Evolutionary conservation across 64 coral and sea anemone genomes (phyloP).

Genomic region (Actinia equina): DNA sequence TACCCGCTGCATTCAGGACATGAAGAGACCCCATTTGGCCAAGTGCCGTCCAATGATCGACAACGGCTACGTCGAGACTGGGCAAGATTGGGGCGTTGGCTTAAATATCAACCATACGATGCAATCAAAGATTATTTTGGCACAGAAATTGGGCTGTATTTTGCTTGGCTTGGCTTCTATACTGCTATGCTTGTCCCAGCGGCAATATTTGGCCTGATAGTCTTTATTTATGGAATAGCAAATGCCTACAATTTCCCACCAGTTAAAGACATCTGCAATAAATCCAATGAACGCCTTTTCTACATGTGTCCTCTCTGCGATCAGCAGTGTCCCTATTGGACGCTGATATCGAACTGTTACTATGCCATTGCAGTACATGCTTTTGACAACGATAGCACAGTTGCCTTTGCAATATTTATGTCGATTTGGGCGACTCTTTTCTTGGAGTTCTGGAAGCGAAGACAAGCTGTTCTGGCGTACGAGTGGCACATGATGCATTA

Average conservation of each 20-base stretch:
- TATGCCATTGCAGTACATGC: constrained; percentile 65
- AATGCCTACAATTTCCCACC: constrained; percentile 60
- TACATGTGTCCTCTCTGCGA: constrained; percentile 99
- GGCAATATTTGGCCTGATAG: constrained; percentile 79
- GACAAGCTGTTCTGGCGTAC: constrained; percentile 88
- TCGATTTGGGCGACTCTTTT: constrained; percentile 96
- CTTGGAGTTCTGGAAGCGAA: constrained; percentile 95
- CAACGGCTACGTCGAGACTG: constrained; percentile 76
- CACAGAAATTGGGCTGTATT: constrained; percentile 88
- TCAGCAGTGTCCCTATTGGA: constrained; percentile 86
- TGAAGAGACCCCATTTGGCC: constrained; percentile 41
- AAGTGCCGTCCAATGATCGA: constrained; percentile 60
- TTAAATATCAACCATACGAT: constrained; percentile 93
- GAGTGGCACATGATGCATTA: constrained; percentile 95
- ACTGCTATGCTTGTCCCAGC: constrained; percentile 87
- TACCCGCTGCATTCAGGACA: constrained; percentile 88
- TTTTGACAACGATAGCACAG: constrained; percentile 90
- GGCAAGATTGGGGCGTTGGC: constrained; percentile 80
- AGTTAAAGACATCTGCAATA: constrained; percentile 82
- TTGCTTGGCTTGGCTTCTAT: constrained; percentile 97
- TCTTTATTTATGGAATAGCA: constrained; percentile 77
- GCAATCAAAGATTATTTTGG: constrained; percentile 97
- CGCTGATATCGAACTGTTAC: constrained; percentile 49
- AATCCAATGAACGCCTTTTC: constrained; percentile 68
- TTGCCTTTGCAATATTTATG: constrained; percentile 89